These are phyloP conservation scores for Liolophura sinensis DNA, from an alignment of 1,140 invertebrate genomes.

Conservation along the genomic window DNA sequence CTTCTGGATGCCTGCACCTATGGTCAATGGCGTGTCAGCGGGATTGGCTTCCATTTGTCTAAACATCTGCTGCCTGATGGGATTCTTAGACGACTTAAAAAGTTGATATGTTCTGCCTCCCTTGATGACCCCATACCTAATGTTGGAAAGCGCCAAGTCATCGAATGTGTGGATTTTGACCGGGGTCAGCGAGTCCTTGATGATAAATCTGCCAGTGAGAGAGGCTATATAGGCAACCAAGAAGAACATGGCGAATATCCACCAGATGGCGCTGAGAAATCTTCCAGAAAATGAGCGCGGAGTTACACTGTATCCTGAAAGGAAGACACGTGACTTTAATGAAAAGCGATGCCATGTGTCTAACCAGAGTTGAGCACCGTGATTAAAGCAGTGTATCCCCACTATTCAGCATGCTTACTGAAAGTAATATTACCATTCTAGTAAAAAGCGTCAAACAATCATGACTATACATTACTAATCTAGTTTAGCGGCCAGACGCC, in stretches of 20 bases:
- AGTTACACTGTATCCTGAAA: conserved; percentile 23
- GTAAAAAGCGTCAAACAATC: no score
- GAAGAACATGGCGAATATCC: conserved; percentile 23
- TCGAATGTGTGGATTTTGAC: conserved; percentile 19
- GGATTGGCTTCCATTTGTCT: conserved; percentile 6
- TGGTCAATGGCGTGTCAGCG: conserved; percentile 6
- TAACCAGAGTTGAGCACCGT: no score
- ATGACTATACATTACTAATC: no score
- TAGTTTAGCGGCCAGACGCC: no score
- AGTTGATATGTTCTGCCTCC: conserved; percentile 11
- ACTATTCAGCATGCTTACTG: no score
- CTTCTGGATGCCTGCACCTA: conserved; percentile 21
- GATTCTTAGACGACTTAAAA: conserved; percentile 14
- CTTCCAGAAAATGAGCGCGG: conserved; percentile 26
- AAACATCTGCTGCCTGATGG: conserved; percentile 12
- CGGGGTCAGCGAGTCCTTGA: conserved; percentile 6
- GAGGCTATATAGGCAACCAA: conserved; percentile 22
- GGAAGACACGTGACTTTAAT: not conserved
- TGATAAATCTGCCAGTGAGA: conserved; percentile 17
- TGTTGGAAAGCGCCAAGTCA: conserved; percentile 17
- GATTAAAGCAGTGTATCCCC: no score
- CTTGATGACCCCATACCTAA: conserved; percentile 12
- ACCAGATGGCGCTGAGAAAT: conserved; percentile 20
- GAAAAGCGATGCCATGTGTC: no score
- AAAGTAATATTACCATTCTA: no score